Evolutionary conservation across 2,888 invertebrate species (phyloP).

Genomic region (Cheilosia urbana): DNA sequence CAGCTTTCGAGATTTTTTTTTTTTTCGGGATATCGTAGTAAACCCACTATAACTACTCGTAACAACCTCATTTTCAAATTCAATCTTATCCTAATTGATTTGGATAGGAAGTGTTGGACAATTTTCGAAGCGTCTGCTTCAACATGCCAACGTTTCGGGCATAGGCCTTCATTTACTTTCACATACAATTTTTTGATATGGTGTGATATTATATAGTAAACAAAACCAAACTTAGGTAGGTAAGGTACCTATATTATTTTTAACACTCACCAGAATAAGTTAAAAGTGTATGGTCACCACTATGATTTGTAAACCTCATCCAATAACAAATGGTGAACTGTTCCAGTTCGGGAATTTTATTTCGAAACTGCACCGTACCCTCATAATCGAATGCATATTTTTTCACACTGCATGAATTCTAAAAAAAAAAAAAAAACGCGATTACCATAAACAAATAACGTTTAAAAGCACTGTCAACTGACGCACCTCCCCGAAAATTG

Average conservation of each 20-base stretch:
- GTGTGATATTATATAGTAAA: too few relatives aligned
- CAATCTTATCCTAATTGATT: too few relatives aligned
- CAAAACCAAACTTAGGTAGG: too few relatives aligned
- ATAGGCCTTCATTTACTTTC: too few relatives aligned
- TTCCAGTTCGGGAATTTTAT: slow-evolving; percentile 89
- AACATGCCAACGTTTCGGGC: too few relatives aligned
- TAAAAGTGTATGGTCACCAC: slow-evolving; percentile 92
- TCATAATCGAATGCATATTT: slow-evolving; percentile 89
- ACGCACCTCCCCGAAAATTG: slow-evolving; percentile 76
- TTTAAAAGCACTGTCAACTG: slow-evolving; percentile 7
- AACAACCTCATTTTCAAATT: too few relatives aligned
- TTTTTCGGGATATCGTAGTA: too few relatives aligned
- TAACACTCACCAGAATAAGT: slow-evolving; percentile 90
- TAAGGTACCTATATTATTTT: not conserved
- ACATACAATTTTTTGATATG: too few relatives aligned
- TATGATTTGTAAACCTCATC: slow-evolving; percentile 92
- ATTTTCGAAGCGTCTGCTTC: too few relatives aligned
- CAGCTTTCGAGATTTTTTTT: too few relatives aligned
- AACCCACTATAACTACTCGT: too few relatives aligned
- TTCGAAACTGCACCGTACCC: slow-evolving; percentile 89
- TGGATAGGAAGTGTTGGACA: too few relatives aligned
- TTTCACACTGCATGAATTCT: slow-evolving; percentile 88
- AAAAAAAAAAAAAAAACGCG: slow-evolving; percentile 52
- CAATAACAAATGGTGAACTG: slow-evolving; percentile 94
- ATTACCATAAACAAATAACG: slow-evolving; percentile 24